Evolutionary conservation across 2,888 invertebrate genomes (phyloP).

Genomic region (Agonopterix heracliana): DNA sequence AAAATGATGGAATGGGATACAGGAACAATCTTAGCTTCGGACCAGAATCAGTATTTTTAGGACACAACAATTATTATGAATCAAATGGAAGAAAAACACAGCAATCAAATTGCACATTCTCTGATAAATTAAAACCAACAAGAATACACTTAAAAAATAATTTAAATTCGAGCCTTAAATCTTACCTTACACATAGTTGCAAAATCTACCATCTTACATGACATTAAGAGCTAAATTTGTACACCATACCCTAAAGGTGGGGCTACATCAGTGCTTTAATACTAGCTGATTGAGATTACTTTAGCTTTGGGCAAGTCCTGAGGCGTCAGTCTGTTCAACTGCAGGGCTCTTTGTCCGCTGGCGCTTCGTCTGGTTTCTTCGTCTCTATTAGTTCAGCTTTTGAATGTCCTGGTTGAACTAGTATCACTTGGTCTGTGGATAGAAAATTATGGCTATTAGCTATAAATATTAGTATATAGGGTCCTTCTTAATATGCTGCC

Average conservation of each 20-base stretch:
- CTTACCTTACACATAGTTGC: conserved; percentile 6
- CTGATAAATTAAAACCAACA: neutral
- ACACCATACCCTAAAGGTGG: conserved; percentile 38
- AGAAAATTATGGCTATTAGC: conserved; percentile 2
- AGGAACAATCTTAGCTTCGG: too few species aligned
- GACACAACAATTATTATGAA: too few species aligned
- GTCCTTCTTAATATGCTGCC: too few species aligned
- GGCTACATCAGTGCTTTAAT: conserved; percentile 45
- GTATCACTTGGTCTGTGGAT: conserved; percentile 47
- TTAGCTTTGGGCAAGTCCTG: conserved; percentile 50
- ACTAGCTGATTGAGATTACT: conserved; percentile 68
- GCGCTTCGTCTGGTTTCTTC: conserved; percentile 35
- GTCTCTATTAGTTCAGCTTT: conserved; percentile 36
- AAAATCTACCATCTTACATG: conserved; percentile 25
- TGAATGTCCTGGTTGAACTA: conserved; percentile 44
- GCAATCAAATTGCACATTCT: neutral
- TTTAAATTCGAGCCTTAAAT: conserved; percentile 5
- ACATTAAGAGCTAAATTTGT: conserved; percentile 37
- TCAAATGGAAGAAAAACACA: neutral
- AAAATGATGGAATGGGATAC: too few species aligned
- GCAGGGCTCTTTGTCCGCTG: conserved; percentile 32
- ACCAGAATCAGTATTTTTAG: too few species aligned
- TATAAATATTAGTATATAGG: neutral
- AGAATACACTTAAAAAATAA: neutral
- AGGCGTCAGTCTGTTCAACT: conserved; percentile 52